Base-by-base conservation (phyloP, 2,113 vertebrate genomes). In the Cygnus atratus region DNA sequence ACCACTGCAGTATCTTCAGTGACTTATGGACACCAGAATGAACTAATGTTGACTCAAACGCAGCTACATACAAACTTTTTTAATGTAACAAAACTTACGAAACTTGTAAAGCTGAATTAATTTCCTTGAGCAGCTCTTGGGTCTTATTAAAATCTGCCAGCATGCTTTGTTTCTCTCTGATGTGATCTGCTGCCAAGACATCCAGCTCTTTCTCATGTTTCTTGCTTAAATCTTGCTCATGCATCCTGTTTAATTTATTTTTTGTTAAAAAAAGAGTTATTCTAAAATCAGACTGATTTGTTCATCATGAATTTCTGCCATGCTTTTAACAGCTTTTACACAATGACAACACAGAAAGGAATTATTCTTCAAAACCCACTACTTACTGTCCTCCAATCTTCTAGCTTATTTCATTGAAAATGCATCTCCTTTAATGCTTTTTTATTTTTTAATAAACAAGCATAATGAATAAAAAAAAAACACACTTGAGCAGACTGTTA, bases 71-170 rank as follows among this genome's bases (percentile, higher is more conserved):
- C 9, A 84, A 80, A 74, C 41, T 95, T 90, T 95, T 96, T 97
- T 86, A 98, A 97, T 18, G 67, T 75, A 96, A 82, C 75, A 77
- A 91, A 96, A 99, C 99, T 97, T 99, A 99, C 99, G 99, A 99
- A 96, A 99, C 98, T 98, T 99, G 99, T 73, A 99, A 99, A 91
- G 99, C 98, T 54, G 99, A 98, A 98, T 99, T 99, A 98, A 99
- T 99, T 98, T 99, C 99, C 98, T 99, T 99, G 93, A 99, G 99
- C 87, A 99, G 98, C 95, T 99, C 99, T 98, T 99, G 99, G 95
- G 99, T 99, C 97, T 99, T 99, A 99, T 99, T 99, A 98, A 99
- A 99, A 98, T 99, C 99, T 62, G 98, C 98, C 98, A 99, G 98
- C 98, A 99, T 99, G 98, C 98, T 98, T 98, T 99, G 99, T 87